Base-by-base conservation (phyloP, 2,113 vertebrate genomes). In the Probosciger aterrimus region DNA sequence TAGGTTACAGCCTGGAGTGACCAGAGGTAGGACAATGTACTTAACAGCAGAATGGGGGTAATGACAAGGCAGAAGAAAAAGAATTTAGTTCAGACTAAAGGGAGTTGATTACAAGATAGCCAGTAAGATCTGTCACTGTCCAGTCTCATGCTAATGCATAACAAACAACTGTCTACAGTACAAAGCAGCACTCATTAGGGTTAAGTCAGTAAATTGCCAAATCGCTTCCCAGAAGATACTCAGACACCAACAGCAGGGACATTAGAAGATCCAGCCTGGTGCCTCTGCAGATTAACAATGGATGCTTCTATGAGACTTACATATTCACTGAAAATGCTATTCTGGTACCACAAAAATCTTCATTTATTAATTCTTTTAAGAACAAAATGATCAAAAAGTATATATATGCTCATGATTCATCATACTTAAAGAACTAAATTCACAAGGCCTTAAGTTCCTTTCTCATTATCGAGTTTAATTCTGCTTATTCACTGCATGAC, bases 401-500 rank as follows among this genome's bases (percentile, higher is more conserved):
- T 52, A 33, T 15, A 3, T 30, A 39, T 39, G 31, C 31, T 57
- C 25, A 35, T 17, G 39, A 81, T 43, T 85, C 77, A 35, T 60
- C 44, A 83, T 7, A 55, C 62, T 82, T 41, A 31, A 85, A 82
- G 82, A 82, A 71, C 49, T 75, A 89, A 86, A 63, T 74, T 91
- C 92, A 83, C 16, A 76, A 95, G 59, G 80, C 33, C 87, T 49
- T 85, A 88, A 91, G 83, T 95, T 93, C 91, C 91, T 93, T 81
- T 47, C 88, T 82, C 75, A 85, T 83, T 95, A 92, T 82, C 8
- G 4, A 69, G 86, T 93, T 96, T 80, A 96, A 96, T 97, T 97
- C 95, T 97, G 96, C 96, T 97, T 97, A 97, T 97, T 98, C 97
- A 97, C 67, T 97, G 70, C 9, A 7, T 75, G 80, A 97, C 88